phyloP scores from a whole-genome alignment of 2,888 invertebrate genomes.

The Muschampia plurimacula region DNA sequence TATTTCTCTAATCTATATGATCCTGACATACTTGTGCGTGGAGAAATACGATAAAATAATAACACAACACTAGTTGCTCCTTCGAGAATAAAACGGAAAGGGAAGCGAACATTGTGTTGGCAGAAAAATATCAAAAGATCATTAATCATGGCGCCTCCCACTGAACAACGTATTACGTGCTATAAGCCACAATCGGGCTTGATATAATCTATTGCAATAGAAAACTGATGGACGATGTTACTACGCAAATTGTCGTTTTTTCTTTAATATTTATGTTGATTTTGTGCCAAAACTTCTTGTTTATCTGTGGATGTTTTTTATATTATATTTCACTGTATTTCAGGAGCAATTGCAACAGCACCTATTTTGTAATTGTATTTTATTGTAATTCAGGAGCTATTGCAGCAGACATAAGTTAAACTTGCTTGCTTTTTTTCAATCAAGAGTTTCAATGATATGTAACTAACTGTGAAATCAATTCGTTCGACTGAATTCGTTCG shows the following conservation, averaged over 20 bases:
- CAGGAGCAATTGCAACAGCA: too few relatives aligned
- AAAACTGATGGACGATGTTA: slow-evolving; percentile 26
- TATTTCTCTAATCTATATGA: neutral
- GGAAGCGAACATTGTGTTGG: slow-evolving; percentile 13
- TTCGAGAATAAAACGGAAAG: slow-evolving; percentile 18
- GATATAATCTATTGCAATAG: slow-evolving; percentile 35
- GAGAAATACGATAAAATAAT: slow-evolving; percentile 11
- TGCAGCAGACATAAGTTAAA: too few relatives aligned
- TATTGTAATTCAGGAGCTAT: too few relatives aligned
- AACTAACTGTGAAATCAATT: too few relatives aligned
- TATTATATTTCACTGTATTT: too few relatives aligned
- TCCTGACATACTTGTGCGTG: neutral
- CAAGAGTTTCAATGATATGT: too few relatives aligned
- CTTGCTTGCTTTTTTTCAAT: too few relatives aligned
- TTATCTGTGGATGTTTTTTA: too few relatives aligned
- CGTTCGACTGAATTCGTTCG: too few relatives aligned
- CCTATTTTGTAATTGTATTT: too few relatives aligned
- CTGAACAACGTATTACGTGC: slow-evolving; percentile 26
- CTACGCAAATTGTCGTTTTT: neutral
- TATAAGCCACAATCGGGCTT: slow-evolving; percentile 32
- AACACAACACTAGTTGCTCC: slow-evolving; percentile 32
- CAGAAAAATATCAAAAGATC: slow-evolving; percentile 34
- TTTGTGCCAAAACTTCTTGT: too few relatives aligned
- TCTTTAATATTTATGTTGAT: too few relatives aligned
- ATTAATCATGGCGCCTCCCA: slow-evolving; percentile 32